phyloP scores from a whole-genome alignment of 2,888 invertebrate species.

The Microctonus brassicae region DNA sequence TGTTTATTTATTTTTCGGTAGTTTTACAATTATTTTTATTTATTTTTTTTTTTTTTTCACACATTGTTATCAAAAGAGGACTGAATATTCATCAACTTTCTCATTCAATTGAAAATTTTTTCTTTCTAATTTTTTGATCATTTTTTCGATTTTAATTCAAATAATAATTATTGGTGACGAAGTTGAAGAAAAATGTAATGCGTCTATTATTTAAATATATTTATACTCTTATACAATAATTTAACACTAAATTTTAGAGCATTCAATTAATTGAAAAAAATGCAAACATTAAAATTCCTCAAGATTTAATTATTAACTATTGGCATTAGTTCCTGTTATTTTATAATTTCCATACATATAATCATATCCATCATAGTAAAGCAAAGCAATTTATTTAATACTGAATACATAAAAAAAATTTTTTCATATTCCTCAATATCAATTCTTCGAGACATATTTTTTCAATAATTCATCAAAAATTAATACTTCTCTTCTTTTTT shows the following conservation, averaged over 20 bases:
- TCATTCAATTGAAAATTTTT: background rate
- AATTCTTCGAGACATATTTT: background rate
- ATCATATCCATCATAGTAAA: background rate
- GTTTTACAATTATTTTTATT: conserved; percentile 25
- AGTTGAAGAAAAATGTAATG: background rate
- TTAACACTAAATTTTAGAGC: background rate
- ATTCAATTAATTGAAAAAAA: background rate
- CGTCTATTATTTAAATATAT: background rate
- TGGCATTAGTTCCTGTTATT: too few species aligned
- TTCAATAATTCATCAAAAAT: too few species aligned
- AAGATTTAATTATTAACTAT: too few species aligned
- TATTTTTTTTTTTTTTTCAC: conserved; percentile 15
- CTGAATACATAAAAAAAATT: background rate
- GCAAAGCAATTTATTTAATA: conserved; percentile 11
- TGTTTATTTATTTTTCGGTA: conserved; percentile 32
- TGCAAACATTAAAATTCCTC: too few species aligned
- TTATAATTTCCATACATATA: background rate
- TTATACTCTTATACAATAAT: background rate
- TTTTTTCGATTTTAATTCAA: too few species aligned
- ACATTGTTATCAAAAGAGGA: conserved; percentile 20
- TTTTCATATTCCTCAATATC: background rate
- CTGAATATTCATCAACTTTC: background rate
- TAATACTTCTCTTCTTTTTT: background rate
- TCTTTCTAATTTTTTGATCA: background rate
- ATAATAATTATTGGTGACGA: background rate